Evolutionary conservation across 2,113 vertebrate species (phyloP), one percentile per base, ranked within the genome.

Genomic region (Neomonachus schauinslandi): DNA sequence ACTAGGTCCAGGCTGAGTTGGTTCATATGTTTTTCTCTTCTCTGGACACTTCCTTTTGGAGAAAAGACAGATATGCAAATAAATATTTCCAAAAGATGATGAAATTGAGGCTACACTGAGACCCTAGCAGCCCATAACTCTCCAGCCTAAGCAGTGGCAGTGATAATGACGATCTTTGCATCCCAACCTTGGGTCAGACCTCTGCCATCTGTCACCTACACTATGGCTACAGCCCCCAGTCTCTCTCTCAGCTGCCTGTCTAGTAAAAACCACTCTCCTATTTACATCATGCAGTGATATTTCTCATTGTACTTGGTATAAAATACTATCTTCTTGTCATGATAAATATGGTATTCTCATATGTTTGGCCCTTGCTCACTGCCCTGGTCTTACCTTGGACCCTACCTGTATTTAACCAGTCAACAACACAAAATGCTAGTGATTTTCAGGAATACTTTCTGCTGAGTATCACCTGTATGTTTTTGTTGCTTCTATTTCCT

Each of bases 381-480:
- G 22, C 33, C 42, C 9, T 63, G 14, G 42, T 85, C 57, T 96
- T 59, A 93, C 65, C 51, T 82, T 71, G 15, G n/a, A 65, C 36
- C 28, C 55, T 16, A 74, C 55, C 57, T 57, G 19, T 63, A 39
- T 31, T 31, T 72, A 49, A 21, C 28, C 18, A 49, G 57, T 86
- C 5, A 31, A 12, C 53, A 63, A 36, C 26, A 26, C 12, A 39
- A 86, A 81, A 31, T 36, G 22, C 18, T 39, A 36, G 36, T 12
- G 85, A 69, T 69, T 65, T 69, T 14, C 69, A 84, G 59, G 42
- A 80, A 46, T 80, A 76, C 74, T 86, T 79, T 33, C 63, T 80
- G 42, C 53, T 24, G 10, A 57, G 71, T 63, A 61, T 55, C 6
- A 46, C 67, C 24, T 57, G 0, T 72, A 2, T 61, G 21, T 61